Percentiles rank a stretch among this genome's conserved stretches.
These are phyloP conservation scores for Drosophila demipolita DNA, from an alignment of 2,888 invertebrate genomes.

Conservation along the genomic window DNA sequence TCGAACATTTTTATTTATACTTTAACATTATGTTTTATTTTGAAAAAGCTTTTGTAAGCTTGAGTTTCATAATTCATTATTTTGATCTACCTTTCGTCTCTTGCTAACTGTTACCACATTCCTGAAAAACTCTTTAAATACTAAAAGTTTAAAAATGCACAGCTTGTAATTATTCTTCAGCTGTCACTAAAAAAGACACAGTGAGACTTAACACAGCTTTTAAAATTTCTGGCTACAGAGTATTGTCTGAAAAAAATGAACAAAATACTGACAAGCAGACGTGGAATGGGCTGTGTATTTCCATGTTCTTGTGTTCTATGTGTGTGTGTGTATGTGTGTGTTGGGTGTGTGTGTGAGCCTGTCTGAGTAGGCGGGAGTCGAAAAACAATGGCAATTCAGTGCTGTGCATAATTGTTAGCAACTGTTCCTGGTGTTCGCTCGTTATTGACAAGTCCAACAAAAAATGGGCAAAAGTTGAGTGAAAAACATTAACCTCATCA, in stretches of 20 bases:
- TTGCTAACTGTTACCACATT: neutral
- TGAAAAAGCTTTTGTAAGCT: neutral
- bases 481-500: constrained; percentile 30
- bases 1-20: neutral
- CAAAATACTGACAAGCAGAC: constrained; percentile 39
- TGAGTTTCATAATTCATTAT: neutral
- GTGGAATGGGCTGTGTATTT: constrained; percentile 43
- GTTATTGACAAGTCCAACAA: constrained; percentile 14
- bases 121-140: neutral
- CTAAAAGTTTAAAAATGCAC: neutral
- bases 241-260: constrained; percentile 28
- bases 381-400: constrained; percentile 34
- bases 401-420: constrained; percentile 56
- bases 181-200: neutral
- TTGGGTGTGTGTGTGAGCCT: neutral
- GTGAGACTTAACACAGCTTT: neutral
- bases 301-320: neutral
- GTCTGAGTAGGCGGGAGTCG: constrained; percentile 6
- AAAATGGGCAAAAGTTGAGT: constrained; percentile 34
- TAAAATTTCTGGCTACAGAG: constrained; percentile 12
- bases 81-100: neutral
- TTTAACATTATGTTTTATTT: neutral
- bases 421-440: constrained; percentile 24
- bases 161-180: neutral
- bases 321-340: neutral